These are phyloP conservation scores for Homarus americanus DNA, from an alignment of 1,140 invertebrate species.

Conservation along the genomic window DNA sequence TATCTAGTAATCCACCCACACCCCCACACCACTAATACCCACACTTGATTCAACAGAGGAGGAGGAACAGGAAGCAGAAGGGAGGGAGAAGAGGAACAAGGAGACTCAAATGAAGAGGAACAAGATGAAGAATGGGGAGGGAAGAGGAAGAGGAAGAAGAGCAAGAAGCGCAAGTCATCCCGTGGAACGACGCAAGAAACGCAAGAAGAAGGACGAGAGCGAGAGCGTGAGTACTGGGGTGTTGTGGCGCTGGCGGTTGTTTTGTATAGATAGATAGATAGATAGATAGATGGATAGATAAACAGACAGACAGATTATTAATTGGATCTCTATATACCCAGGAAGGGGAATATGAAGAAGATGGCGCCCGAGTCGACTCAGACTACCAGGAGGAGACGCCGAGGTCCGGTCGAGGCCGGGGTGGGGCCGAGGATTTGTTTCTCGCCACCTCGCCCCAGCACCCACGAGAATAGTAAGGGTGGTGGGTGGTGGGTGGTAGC, in stretches of 20 bases:
- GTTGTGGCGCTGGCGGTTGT: neutral
- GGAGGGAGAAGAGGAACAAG: conserved; percentile 74
- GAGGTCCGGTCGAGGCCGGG: conserved; percentile 75
- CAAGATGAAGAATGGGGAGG: conserved; percentile 75
- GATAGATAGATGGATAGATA: no score
- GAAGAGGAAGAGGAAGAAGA: conserved; percentile 83
- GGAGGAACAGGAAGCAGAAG: conserved; percentile 74
- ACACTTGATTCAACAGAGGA: conserved; percentile 70
- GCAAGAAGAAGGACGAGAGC: conserved; percentile 93
- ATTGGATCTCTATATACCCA: no score
- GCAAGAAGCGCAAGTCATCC: conserved; percentile 92
- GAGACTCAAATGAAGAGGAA: conserved; percentile 75
- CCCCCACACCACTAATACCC: no score
- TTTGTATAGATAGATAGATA: no score
- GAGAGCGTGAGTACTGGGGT: conserved; percentile 79
- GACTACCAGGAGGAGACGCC: conserved; percentile 82
- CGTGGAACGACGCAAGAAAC: conserved; percentile 93
- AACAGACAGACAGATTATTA: no score
- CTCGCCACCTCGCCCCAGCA: conserved; percentile 13
- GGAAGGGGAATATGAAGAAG: conserved; percentile 90
- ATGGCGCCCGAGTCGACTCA: conserved; percentile 81
- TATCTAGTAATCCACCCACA: no score
- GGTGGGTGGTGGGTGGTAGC: no score
- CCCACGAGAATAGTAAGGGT: conserved; percentile 29
- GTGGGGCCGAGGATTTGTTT: conserved; percentile 58